Percentiles rank a stretch among this genome's conserved stretches.
phyloP scores from a whole-genome alignment of 2,113 vertebrate genomes.

The Sebastes fasciatus region DNA sequence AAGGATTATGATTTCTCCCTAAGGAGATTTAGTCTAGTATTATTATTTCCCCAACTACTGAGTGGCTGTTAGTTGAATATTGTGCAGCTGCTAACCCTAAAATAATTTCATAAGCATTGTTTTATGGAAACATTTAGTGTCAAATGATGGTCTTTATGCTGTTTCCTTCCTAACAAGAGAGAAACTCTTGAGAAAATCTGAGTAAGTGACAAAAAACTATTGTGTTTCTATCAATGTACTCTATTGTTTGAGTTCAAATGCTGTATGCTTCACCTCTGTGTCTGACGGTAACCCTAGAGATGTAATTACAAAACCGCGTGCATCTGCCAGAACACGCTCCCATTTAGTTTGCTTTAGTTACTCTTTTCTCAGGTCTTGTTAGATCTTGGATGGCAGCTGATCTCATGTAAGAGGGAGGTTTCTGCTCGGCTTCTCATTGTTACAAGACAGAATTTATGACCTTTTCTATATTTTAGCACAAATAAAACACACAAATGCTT shows the following conservation, averaged over 20 bases:
- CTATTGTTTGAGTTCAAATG: neutral
- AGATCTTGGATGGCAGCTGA: constrained; percentile 18
- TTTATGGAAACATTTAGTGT: neutral
- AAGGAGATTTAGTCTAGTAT: neutral
- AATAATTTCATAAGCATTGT: neutral
- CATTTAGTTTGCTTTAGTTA: constrained; percentile 45
- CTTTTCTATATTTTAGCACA: neutral
- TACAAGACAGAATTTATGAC: neutral
- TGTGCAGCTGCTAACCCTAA: neutral
- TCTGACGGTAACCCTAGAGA: constrained; percentile 46
- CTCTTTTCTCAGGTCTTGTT: constrained; percentile 23
- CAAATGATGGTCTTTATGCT: neutral
- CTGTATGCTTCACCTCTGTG: neutral
- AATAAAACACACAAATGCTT: neutral
- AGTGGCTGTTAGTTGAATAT: neutral
- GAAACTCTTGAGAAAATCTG: neutral
- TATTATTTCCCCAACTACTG: too few relatives aligned
- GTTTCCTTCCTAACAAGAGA: neutral
- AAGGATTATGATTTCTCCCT: neutral
- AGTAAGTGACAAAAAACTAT: neutral
- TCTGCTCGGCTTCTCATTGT: neutral
- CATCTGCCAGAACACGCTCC: constrained; percentile 5
- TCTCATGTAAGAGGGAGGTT: neutral
- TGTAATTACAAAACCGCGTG: neutral
- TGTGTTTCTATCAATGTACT: neutral